Evolutionary conservation across 2,113 vertebrate genomes (phyloP).

Genomic region (Catagonus wagneri): DNA sequence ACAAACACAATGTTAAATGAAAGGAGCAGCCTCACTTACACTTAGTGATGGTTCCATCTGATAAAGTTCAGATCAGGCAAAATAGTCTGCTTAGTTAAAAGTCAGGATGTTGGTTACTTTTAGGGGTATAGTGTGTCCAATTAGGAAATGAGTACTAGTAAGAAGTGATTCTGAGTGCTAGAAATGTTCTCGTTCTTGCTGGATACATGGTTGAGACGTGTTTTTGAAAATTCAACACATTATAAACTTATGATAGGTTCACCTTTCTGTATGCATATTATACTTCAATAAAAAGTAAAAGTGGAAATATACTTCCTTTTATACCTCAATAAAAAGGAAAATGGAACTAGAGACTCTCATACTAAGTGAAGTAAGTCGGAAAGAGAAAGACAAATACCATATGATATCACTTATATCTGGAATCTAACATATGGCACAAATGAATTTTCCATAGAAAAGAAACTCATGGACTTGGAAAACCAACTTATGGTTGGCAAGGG

Average conservation of each 20-base stretch:
- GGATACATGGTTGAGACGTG: not conserved
- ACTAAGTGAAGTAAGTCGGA: no score
- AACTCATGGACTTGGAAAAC: no score
- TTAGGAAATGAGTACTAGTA: not conserved
- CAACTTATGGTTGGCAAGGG: no score
- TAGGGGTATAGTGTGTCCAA: not conserved
- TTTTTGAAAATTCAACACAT: not conserved
- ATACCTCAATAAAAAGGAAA: no score
- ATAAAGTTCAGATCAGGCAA: not conserved
- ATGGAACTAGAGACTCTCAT: no score
- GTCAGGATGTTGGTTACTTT: not conserved
- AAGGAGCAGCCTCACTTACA: not conserved
- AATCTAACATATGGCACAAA: no score
- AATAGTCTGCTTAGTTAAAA: not conserved
- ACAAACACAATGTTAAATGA: not conserved
- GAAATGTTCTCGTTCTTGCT: not conserved
- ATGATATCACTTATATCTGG: no score
- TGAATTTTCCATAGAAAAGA: no score
- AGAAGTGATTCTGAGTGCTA: not conserved
- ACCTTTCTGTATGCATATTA: not conserved
- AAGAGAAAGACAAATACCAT: no score
- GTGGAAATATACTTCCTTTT: no score
- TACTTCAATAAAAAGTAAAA: slow-evolving; percentile 6
- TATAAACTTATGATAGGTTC: not conserved
- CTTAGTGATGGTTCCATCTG: not conserved